These are phyloP conservation scores for Xiphorhynchus elegans DNA, from an alignment of 2,113 vertebrate species.

Conservation along the genomic window DNA sequence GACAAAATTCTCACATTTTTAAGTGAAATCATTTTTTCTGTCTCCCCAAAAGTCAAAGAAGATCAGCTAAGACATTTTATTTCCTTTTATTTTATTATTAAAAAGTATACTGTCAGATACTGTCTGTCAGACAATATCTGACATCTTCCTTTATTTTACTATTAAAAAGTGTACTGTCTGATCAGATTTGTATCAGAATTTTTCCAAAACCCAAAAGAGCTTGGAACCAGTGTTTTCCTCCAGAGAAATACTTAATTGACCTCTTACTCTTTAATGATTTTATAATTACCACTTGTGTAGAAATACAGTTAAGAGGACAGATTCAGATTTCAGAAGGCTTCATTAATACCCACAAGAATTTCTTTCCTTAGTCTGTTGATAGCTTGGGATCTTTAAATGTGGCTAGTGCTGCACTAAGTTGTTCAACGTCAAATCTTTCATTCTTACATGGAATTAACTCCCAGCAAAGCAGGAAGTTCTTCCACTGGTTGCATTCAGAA, in stretches of 20 bases:
- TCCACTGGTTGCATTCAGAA: background rate
- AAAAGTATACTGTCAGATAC: background rate
- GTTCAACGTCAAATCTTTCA: background rate
- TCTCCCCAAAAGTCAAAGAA: background rate
- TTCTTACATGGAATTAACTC: background rate
- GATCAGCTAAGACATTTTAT: background rate
- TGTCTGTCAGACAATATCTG: background rate
- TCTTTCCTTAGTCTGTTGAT: background rate
- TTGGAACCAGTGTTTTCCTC: background rate
- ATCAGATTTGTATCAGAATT: background rate
- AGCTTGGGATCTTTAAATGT: background rate
- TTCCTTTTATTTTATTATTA: background rate
- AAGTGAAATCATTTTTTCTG: background rate
- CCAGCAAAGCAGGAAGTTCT: background rate
- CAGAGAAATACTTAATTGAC: background rate
- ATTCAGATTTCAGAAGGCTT: background rate
- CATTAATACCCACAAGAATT: background rate
- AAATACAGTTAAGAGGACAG: background rate
- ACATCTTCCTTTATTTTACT: background rate
- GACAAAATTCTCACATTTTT: background rate
- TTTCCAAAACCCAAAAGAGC: background rate
- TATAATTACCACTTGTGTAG: background rate
- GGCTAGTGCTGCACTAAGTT: background rate
- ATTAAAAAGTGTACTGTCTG: background rate
- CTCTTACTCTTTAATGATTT: background rate